These are phyloP conservation scores for Zaprionus lineosus DNA, from an alignment of 2,888 invertebrate species.

Conservation along the genomic window DNA sequence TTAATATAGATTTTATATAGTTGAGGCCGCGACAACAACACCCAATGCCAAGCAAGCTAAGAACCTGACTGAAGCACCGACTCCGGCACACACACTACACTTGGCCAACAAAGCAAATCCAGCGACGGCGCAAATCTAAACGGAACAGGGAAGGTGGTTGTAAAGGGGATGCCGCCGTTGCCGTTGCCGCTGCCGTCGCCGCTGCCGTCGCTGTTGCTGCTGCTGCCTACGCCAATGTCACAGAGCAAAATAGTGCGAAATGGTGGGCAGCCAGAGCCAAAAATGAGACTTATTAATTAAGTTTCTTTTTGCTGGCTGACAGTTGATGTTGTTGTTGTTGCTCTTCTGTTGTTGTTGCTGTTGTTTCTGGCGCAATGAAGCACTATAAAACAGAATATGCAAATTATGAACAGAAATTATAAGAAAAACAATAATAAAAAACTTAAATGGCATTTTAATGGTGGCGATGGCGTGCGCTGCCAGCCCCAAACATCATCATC, in stretches of 20 bases:
- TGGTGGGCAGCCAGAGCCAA: constrained; percentile 66
- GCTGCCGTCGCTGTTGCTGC: constrained; percentile 13
- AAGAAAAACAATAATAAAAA: constrained; percentile 28
- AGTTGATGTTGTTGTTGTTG: constrained; percentile 24
- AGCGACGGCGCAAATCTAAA: neutral
- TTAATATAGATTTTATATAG: constrained; percentile 41
- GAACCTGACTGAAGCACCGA: constrained; percentile 72
- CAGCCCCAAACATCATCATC: constrained; percentile 26
- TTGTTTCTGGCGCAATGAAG: constrained; percentile 27
- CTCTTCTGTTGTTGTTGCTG: constrained; percentile 6
- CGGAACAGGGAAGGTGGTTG: neutral
- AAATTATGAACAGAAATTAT: constrained; percentile 57
- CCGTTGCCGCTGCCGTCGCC: constrained; percentile 10
- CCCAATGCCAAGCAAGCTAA: constrained; percentile 67
- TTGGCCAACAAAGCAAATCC: constrained; percentile 2
- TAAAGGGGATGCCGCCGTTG: neutral
- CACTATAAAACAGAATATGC: constrained; percentile 60
- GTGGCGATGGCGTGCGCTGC: constrained; percentile 56
- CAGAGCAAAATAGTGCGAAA: constrained; percentile 69
- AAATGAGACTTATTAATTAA: constrained; percentile 73
- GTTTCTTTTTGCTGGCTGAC: constrained; percentile 53
- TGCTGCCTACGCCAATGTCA: constrained; percentile 71
- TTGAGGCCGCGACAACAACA: constrained; percentile 43
- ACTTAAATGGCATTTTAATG: constrained; percentile 72
- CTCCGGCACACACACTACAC: constrained; percentile 16